phyloP scores from a whole-genome alignment of 2,888 invertebrate species.

The Troglohyphantes excavatus region DNA sequence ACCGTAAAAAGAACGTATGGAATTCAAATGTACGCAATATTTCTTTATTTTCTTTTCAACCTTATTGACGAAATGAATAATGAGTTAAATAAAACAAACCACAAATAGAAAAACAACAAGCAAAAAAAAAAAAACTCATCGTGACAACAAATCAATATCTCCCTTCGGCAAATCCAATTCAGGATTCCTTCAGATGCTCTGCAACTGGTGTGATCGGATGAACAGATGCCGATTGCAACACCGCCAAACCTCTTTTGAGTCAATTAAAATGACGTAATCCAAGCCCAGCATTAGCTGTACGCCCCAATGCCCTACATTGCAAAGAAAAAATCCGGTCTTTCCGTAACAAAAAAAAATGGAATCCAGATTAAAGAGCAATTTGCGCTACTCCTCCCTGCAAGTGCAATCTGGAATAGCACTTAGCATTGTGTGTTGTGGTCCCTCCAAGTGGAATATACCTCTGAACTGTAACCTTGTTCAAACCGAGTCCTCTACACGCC shows the following conservation, averaged over 20 bases:
- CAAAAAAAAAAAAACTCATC: constrained; percentile 6
- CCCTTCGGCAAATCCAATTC: not conserved
- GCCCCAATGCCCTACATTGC: constrained; percentile 68
- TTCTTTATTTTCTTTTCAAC: not conserved
- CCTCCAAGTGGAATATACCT: constrained; percentile 3
- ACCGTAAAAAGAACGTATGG: not conserved
- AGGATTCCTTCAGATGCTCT: constrained; percentile 25
- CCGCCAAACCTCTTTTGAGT: constrained; percentile 39
- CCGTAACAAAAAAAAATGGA: constrained; percentile 41
- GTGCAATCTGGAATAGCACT: constrained; percentile 12
- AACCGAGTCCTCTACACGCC: constrained; percentile 55
- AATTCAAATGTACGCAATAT: not conserved
- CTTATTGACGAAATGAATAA: not conserved
- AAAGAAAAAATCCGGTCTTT: constrained; percentile 60
- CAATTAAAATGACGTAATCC: constrained; percentile 66
- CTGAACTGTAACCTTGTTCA: constrained; percentile 64
- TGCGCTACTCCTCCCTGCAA: constrained; percentile 40
- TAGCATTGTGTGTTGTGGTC: constrained; percentile 25
- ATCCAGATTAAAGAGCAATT: constrained; percentile 63
- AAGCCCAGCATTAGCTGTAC: constrained; percentile 45
- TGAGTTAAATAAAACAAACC: not conserved
- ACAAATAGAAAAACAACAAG: not conserved
- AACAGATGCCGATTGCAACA: constrained; percentile 55
- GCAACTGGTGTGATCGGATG: constrained; percentile 38
- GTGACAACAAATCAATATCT: constrained; percentile 19